Evolutionary conservation across 2,113 vertebrate genomes (phyloP), one percentile per base, ranked within the genome.

Genomic region (Pollachius pollachius): DNA sequence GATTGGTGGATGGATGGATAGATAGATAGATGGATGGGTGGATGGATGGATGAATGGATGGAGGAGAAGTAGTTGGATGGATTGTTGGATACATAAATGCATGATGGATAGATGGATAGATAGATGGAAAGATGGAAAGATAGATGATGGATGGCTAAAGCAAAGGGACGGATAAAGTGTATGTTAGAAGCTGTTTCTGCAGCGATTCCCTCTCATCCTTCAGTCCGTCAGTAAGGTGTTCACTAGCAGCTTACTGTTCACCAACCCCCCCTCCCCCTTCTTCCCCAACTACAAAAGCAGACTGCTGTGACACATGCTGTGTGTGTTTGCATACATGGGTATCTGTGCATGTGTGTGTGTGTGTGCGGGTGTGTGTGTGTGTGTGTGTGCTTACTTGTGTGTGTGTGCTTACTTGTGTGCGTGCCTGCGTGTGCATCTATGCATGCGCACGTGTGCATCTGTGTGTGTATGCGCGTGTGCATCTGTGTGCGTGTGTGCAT

Each of bases 141-240:
- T 48, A 48, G 41, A 48, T 48, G 41, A 48, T 48, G 41, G 41
- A 48, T 48, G 12, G 41, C 30, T 34, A 34, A 34, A 34, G 30
- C 30, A 34, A 34, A 12, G 1, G 2, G 2, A 1, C 12, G 54
- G 67, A 64, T 65, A 56, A 23, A 23, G 23, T 23, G 23, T 56
- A 37, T 17, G 15, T 7, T 17, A 34, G 30, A 34, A 34, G 3
- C 4, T 41, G 62, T 75, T 66, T 34, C 30, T 34, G 30, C 30
- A 34, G 56, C 41, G 34, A 41, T 64, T 65, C 69, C 27, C 15
- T 73, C 56, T 73, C 64, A 27, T 70, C 63, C 64, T 18, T 34
- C 65, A 61, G 23, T 60, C 52, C 41, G 34, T 59, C 63, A 67
- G 52, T 13, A 59, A 63, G 52, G 59, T 68, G 27, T 71, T 48